These are phyloP conservation scores for Lasaia peninsularis DNA, from an alignment of 1,140 invertebrate species.

Conservation along the genomic window DNA sequence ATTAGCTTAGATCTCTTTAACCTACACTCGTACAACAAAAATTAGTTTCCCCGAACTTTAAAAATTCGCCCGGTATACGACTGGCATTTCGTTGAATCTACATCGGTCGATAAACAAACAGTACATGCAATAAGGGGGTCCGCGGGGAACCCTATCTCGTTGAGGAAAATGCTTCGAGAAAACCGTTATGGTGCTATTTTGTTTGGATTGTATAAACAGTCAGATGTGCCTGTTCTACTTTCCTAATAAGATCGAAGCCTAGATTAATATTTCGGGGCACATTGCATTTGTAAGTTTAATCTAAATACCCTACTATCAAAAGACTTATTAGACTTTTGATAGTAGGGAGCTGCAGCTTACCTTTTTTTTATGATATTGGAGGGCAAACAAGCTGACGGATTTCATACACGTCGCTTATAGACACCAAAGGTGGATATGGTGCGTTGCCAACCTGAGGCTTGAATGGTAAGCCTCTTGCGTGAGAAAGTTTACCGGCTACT, in stretches of 20 bases:
- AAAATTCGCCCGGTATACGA: conserved; percentile 38
- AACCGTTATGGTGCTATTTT: conserved; percentile 37
- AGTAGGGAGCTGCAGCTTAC: no score
- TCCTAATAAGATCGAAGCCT: conserved; percentile 10
- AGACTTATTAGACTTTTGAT: no score
- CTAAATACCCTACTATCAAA: no score
- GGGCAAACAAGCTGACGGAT: no score
- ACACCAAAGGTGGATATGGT: no score
- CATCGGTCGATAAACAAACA: conserved; percentile 53
- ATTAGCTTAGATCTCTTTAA: conserved; percentile 32
- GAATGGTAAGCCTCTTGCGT: no score
- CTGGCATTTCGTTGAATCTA: conserved; percentile 44
- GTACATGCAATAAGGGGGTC: conserved; percentile 49
- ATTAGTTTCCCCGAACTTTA: conserved; percentile 49
- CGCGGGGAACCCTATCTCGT: conserved; percentile 49
- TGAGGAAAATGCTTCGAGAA: conserved; percentile 52
- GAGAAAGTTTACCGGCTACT: no score
- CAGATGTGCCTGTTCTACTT: conserved; percentile 13
- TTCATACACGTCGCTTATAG: no score
- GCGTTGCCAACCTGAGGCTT: no score
- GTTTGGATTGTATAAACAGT: conserved; percentile 29
- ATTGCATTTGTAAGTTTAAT: neutral
- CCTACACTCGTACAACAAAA: conserved; percentile 30
- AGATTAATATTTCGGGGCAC: neutral
- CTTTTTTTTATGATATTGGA: no score